Conservation (phyloP, 2,113 vertebrate genomes). For the Cyanoramphus novaezelandiae region DNA sequence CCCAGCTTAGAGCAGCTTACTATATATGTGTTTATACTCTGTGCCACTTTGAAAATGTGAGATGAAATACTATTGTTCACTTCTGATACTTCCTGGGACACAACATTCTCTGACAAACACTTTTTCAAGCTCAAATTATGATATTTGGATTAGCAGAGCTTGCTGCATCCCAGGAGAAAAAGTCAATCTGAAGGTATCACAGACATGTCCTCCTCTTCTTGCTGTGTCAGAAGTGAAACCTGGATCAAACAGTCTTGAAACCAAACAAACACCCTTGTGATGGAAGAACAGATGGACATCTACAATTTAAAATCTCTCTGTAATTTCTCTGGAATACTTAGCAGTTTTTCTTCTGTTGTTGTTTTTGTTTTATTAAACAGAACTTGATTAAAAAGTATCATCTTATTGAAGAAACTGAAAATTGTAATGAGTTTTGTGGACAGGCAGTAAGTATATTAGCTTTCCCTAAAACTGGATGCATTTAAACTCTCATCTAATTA, state of each 20-base stretch:
- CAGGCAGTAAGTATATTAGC: constrained; percentile 27
- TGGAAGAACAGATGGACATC: constrained; percentile 6
- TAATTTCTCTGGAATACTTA: background rate
- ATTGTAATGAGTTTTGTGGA: constrained; percentile 3
- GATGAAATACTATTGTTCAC: background rate
- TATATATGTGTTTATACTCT: background rate
- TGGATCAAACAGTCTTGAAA: background rate
- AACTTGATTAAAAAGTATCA: background rate
- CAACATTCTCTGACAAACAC: background rate
- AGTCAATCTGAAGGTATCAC: background rate
- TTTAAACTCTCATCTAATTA: constrained; percentile 50
- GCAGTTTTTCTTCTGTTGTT: background rate
- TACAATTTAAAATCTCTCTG: background rate
- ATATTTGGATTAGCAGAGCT: background rate
- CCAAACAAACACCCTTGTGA: background rate
- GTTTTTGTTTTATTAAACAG: background rate
- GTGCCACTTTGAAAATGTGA: background rate
- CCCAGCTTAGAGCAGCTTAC: background rate
- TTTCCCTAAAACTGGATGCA: constrained; percentile 15
- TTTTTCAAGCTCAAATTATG: background rate
- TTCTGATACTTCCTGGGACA: background rate
- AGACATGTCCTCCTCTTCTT: background rate
- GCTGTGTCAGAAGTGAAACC: background rate
- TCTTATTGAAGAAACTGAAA: background rate
- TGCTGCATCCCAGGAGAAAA: background rate